Conservation (phyloP, 2,888 invertebrate species). For the Leucophora obtusa region DNA sequence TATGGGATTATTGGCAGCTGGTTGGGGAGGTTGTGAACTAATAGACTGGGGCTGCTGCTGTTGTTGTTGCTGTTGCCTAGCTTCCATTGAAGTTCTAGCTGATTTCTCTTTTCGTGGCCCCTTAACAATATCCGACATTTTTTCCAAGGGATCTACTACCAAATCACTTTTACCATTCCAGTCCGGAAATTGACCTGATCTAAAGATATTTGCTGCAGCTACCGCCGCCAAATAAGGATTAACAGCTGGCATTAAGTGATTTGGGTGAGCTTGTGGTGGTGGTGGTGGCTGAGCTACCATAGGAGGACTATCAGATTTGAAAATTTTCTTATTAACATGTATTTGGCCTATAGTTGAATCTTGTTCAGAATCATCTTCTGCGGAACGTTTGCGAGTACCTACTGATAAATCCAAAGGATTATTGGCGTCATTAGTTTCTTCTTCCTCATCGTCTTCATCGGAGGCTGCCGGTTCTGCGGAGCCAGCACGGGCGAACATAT, state of each 20-base stretch:
- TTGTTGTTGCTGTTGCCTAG: neutral
- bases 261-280: slow-evolving; percentile 84
- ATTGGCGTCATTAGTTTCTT: slow-evolving; percentile 79
- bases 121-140: slow-evolving; percentile 93
- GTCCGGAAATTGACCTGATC: slow-evolving; percentile 86
- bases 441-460: slow-evolving; percentile 81
- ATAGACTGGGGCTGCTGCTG: slow-evolving; percentile 69
- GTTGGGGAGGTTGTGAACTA: slow-evolving; percentile 76
- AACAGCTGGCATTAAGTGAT: slow-evolving; percentile 87
- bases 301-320: slow-evolving; percentile 78
- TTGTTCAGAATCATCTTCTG: slow-evolving; percentile 78
- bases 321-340: slow-evolving; percentile 74
- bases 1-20: slow-evolving; percentile 71
- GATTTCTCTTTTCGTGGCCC: slow-evolving; percentile 82
- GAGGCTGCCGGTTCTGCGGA: slow-evolving; percentile 79
- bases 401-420: slow-evolving; percentile 90
- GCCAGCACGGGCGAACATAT: slow-evolving; percentile 81
- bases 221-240: slow-evolving; percentile 90
- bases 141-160: slow-evolving; percentile 90
- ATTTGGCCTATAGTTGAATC: slow-evolving; percentile 78
- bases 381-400: slow-evolving; percentile 86
- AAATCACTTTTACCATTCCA: slow-evolving; percentile 86
- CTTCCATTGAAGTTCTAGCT: slow-evolving; percentile 50
- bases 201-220: slow-evolving; percentile 88
- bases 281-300: slow-evolving; percentile 82